phyloP scores from a whole-genome alignment of 2,113 vertebrate genomes.

The Noctilio leporinus region DNA sequence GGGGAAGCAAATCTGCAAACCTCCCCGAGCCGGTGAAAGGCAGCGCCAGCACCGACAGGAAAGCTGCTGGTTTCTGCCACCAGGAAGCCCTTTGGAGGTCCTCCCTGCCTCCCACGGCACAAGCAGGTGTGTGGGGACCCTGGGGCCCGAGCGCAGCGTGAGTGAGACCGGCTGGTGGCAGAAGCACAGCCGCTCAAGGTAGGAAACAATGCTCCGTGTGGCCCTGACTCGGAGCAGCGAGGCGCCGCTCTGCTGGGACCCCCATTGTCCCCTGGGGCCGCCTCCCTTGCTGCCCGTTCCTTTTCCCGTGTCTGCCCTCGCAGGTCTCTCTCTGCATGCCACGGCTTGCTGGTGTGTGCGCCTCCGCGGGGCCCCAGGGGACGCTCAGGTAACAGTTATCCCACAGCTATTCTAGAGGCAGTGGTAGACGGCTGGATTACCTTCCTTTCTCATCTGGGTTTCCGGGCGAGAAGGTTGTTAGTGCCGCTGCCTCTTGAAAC shows the following conservation, averaged over 20 bases:
- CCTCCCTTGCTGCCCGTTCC: too few relatives aligned
- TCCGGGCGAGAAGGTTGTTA: background rate
- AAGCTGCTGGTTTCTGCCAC: background rate
- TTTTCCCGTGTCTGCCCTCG: background rate
- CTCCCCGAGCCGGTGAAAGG: background rate
- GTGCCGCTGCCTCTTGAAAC: background rate
- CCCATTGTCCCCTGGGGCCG: background rate
- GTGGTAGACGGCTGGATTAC: accelerated
- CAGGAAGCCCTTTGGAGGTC: background rate
- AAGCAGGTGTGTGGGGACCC: background rate
- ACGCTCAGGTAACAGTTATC: background rate
- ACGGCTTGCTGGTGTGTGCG: too few relatives aligned
- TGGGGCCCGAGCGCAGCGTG: background rate
- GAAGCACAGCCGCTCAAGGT: conserved; percentile 12
- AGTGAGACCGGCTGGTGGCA: background rate
- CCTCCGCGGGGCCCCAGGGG: background rate
- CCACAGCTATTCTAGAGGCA: background rate
- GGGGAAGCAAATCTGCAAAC: background rate
- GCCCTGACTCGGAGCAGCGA: background rate
- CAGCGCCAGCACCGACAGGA: background rate
- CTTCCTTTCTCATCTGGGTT: background rate
- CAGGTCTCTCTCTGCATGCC: too few relatives aligned
- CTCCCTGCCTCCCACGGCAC: background rate
- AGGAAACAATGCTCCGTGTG: background rate
- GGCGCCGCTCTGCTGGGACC: background rate